phyloP scores from a whole-genome alignment of 2,888 invertebrate genomes.

The Gasteruption jaculator region DNA sequence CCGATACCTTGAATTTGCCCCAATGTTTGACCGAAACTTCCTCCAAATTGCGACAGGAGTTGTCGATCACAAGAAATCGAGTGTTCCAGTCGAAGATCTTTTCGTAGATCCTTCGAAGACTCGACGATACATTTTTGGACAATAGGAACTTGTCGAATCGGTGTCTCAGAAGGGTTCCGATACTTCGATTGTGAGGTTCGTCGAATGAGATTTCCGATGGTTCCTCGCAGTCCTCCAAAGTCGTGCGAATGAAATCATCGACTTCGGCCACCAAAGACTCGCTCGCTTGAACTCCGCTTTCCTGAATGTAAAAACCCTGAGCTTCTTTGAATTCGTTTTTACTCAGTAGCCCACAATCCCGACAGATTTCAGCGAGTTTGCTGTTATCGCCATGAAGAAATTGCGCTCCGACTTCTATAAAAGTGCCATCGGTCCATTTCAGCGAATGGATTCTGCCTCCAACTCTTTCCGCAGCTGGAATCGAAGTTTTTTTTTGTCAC shows the following conservation, averaged over 20 bases:
- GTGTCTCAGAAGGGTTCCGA: slow-evolving; percentile 46
- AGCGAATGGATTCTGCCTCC: slow-evolving; percentile 58
- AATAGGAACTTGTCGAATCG: slow-evolving; percentile 52
- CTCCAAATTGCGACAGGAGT: slow-evolving; percentile 57
- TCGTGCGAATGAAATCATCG: slow-evolving; percentile 53
- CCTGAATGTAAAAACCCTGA: slow-evolving; percentile 54
- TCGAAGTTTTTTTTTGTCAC: background rate
- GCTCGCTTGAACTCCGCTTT: slow-evolving; percentile 53
- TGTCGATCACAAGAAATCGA: slow-evolving; percentile 61
- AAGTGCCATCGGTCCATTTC: slow-evolving; percentile 44
- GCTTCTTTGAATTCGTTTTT: slow-evolving; percentile 56
- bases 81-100: slow-evolving; percentile 62
- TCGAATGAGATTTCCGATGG: slow-evolving; percentile 29
- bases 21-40: slow-evolving; percentile 58
- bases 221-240: slow-evolving; percentile 54
- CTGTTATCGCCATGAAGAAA: slow-evolving; percentile 62
- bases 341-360: slow-evolving; percentile 52
- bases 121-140: slow-evolving; percentile 39
- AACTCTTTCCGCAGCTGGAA: slow-evolving; percentile 51
- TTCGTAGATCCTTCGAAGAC: slow-evolving; percentile 43
- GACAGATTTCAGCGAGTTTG: slow-evolving; percentile 54
- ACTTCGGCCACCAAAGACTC: slow-evolving; percentile 53
- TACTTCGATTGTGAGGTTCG: slow-evolving; percentile 28
- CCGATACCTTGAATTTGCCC: slow-evolving; percentile 55
- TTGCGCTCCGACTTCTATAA: slow-evolving; percentile 63